Conservation (phyloP, 2,888 invertebrate genomes). For the Melieria picta region DNA sequence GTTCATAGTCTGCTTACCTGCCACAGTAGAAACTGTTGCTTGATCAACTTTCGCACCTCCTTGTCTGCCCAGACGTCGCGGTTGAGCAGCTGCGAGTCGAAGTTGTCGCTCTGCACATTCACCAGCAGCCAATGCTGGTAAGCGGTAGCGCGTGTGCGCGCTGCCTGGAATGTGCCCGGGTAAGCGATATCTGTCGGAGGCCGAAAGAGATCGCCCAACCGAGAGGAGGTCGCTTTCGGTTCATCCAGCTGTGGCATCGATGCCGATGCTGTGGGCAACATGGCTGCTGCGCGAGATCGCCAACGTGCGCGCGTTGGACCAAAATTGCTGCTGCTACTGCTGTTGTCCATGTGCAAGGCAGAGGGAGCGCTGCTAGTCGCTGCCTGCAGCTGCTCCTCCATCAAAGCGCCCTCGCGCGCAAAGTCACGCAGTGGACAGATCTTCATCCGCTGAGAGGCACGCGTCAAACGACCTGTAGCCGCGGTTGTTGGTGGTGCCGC, state of each 20-base stretch:
- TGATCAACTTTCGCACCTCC: constrained; percentile 71
- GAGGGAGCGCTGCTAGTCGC: constrained; percentile 45
- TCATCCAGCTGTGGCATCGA: constrained; percentile 40
- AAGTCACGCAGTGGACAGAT: constrained; percentile 64
- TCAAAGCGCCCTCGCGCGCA: constrained; percentile 62
- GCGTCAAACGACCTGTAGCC: constrained; percentile 48
- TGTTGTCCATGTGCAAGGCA: constrained; percentile 40
- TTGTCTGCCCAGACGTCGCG: constrained; percentile 76
- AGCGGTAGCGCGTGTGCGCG: constrained; percentile 69
- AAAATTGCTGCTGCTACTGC: constrained; percentile 26
- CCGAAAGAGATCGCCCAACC: constrained; percentile 74
- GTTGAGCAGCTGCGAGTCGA: constrained; percentile 76
- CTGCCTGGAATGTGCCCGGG: constrained; percentile 70
- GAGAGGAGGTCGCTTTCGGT: constrained; percentile 61
- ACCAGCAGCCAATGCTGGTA: constrained; percentile 75
- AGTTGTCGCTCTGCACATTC: constrained; percentile 76
- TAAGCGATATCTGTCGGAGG: constrained; percentile 76
- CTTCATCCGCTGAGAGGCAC: constrained; percentile 56
- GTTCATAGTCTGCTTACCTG: constrained; percentile 67
- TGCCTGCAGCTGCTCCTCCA: constrained; percentile 61
- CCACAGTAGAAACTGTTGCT: constrained; percentile 75
- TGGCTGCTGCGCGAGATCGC: constrained; percentile 51
- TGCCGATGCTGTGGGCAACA: constrained; percentile 49
- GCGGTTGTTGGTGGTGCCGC: constrained; percentile 44
- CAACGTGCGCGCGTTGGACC: constrained; percentile 32